phyloP scores from a whole-genome alignment of 2,113 vertebrate genomes.

The Rissa tridactyla region DNA sequence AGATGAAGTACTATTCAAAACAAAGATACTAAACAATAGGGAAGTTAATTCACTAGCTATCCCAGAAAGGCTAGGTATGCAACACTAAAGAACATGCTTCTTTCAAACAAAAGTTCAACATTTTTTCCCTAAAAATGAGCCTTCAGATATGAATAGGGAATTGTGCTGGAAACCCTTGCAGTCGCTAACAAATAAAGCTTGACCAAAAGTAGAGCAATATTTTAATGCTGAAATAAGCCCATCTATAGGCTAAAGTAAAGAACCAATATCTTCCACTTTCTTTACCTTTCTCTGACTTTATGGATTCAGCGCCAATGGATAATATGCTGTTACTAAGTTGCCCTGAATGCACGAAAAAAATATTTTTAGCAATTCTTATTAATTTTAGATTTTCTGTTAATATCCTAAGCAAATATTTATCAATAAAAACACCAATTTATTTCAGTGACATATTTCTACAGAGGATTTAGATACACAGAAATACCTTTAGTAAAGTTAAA shows the following conservation, averaged over 20 bases:
- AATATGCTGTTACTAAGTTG: not conserved
- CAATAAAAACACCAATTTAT: not conserved
- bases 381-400: not conserved
- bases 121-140: not conserved
- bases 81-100: not conserved
- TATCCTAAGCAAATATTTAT: not conserved
- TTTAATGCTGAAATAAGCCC: not conserved
- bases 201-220: not conserved
- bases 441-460: not conserved
- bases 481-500: not conserved
- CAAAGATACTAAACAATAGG: not conserved
- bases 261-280: not conserved
- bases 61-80: not conserved
- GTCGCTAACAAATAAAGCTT: not conserved
- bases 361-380: not conserved
- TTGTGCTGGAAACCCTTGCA: not conserved
- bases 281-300: slow-evolving; percentile 6
- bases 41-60: not conserved
- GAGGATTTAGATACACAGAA: not conserved
- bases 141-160: not conserved
- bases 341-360: not conserved
- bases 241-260: not conserved
- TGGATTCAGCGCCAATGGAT: not conserved
- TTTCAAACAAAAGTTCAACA: not conserved
- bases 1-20: not conserved